Evolutionary conservation across 2,113 vertebrate species (phyloP), one percentile per base, ranked within the genome.

Genomic region (Sebastes fasciatus): DNA sequence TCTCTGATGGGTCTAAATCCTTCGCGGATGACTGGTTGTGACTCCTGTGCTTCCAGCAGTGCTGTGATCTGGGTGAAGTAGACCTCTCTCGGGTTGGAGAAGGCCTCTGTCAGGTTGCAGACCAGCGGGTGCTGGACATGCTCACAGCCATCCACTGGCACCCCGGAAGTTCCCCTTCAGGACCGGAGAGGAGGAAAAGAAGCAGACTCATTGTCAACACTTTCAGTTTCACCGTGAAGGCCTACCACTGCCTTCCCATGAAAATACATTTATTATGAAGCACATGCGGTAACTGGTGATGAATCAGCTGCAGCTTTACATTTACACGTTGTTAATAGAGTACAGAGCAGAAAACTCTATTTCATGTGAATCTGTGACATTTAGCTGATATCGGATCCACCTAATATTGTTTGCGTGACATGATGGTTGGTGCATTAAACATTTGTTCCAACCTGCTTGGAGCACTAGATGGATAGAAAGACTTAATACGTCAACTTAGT

Each of bases 21-120:
- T 1, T 0, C 0, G 0, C 1, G 0, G 0, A 0, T 0, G 17
- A 0, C 6, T 0, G 3, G 0, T 0, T 1, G 0, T 1, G 86
- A 88, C 16, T 11, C 0, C 65, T 51, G 17, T 13, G 3, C 9
- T 1, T 5, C 61, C 52, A 79, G 43, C 6, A 19, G 5, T 8
- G 90, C 58, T 19, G 0, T 3, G 17, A 95, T 68, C 2, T 0
- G 0, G 54, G 11, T 48, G 0, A 23, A 40, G 83, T 93, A 92
- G 0, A 0, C 0, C 46, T 40, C 0, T 0, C 0, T 0, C 1
- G 1, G 60, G 16, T 86, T 2, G 0, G 48, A 8, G 54, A 94
- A 73, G 4, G 48, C 80, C n/a, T 51, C 23, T 0, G 93, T 93
- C 74, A 95, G 61, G 83, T 93, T 65, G 74, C 93, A 95, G 3